phyloP scores from a whole-genome alignment of 1,140 invertebrate genomes.

The Polypedilum vanderplanki region DNA sequence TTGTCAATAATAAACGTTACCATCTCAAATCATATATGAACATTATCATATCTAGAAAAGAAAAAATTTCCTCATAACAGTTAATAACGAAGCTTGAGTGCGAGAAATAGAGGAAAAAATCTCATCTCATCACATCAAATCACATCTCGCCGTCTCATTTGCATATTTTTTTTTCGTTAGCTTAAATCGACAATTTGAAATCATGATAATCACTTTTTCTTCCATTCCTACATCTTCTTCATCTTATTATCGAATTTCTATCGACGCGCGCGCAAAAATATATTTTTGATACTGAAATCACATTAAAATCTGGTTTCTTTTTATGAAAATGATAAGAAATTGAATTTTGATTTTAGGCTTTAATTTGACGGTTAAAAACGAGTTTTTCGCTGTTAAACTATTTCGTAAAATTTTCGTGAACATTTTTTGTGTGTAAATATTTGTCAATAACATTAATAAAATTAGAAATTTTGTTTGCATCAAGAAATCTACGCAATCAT shows the following conservation, averaged over 20 bases:
- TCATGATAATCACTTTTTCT: slow-evolving; percentile 8
- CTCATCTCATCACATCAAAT: neutral
- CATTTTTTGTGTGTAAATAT: neutral
- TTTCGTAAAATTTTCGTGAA: too few relatives aligned
- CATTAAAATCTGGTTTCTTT: slow-evolving; percentile 10
- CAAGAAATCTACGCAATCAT: neutral
- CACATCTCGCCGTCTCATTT: slow-evolving; percentile 10
- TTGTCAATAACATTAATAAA: neutral
- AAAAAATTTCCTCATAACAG: neutral
- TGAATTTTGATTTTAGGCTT: too few relatives aligned
- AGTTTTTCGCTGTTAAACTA: too few relatives aligned
- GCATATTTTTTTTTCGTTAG: slow-evolving; percentile 12
- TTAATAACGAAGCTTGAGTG: neutral
- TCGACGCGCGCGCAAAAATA: neutral
- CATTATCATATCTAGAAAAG: neutral
- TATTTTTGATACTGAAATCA: neutral
- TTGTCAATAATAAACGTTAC: slow-evolving; percentile 2
- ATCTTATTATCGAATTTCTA: neutral
- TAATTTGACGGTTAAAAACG: too few relatives aligned
- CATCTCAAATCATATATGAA: neutral
- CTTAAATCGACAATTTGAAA: slow-evolving; percentile 11
- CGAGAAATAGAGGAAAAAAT: neutral
- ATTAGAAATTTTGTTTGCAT: neutral
- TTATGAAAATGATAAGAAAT: too few relatives aligned
- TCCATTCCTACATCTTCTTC: neutral